A percentile compares a stretch with the other conserved stretches of the same genome.
Conservation (phyloP, 1,140 invertebrate species). For the Drosophila setifemur region DNA sequence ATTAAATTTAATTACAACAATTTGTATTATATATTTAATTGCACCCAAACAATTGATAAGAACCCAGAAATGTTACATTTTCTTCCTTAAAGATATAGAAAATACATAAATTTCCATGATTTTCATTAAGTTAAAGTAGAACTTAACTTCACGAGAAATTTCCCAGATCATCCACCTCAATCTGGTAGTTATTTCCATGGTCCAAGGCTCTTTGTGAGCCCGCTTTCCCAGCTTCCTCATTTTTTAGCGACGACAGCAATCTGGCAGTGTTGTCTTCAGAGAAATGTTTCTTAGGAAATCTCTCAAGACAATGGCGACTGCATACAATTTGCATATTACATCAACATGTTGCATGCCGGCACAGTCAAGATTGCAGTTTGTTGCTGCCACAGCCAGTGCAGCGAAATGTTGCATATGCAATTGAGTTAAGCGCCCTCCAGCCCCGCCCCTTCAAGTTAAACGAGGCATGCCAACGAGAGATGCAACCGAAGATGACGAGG, state of each 20-base stretch:
- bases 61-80: too few relatives aligned
- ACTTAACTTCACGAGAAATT: constrained; percentile 10
- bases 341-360: constrained; percentile 71
- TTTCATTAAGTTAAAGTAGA: constrained; percentile 13
- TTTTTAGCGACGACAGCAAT: constrained; percentile 26
- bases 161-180: constrained; percentile 1
- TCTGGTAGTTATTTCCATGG: constrained; percentile 18
- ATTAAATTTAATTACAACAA: too few relatives aligned
- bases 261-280: neutral
- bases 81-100: neutral
- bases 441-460: constrained; percentile 34
- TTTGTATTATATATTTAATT: too few relatives aligned
- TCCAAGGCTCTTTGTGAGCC: neutral
- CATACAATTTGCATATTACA: constrained; percentile 72
- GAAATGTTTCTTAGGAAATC: constrained; percentile 59
- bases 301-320: constrained; percentile 57
- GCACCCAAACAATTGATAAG: too few relatives aligned
- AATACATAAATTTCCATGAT: constrained; percentile 8
- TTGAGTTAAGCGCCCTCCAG: constrained; percentile 54
- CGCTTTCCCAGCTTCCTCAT: constrained; percentile 33
- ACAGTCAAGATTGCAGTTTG: constrained; percentile 44
- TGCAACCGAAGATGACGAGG: constrained; percentile 22
- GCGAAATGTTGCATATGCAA: constrained; percentile 64
- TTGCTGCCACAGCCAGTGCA: constrained; percentile 45
- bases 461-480: constrained; percentile 49